A percentile compares a stretch with the other conserved stretches of the same genome.
Conservation (phyloP, 2,888 invertebrate genomes). For the Theristus sp. region DNA sequence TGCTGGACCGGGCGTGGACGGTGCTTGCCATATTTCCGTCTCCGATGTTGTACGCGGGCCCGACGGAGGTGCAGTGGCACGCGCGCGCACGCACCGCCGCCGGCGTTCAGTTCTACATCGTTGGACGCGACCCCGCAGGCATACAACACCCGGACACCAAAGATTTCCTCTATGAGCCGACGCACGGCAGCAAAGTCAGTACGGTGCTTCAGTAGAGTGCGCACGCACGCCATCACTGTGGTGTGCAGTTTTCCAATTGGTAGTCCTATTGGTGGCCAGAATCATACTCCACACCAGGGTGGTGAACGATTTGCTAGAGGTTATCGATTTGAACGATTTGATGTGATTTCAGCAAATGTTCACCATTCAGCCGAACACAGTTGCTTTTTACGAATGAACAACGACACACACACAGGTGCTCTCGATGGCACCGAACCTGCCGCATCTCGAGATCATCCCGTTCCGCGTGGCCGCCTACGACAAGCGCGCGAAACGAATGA, state of each 20-base stretch:
- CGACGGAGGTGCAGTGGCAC: constrained; percentile 95
- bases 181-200: constrained; percentile 59
- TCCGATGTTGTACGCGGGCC: constrained; percentile 99
- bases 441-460: constrained; percentile 79
- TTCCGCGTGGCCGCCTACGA: constrained; percentile 97
- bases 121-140: constrained; percentile 94
- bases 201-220: too few relatives aligned
- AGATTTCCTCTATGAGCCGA: constrained; percentile 72
- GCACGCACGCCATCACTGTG: too few relatives aligned
- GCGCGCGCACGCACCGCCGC: constrained; percentile 82
- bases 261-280: too few relatives aligned
- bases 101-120: constrained; percentile 94
- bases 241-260: too few relatives aligned
- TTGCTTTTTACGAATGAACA: constrained; percentile 93
- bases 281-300: too few relatives aligned
- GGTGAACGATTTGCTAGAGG: too few relatives aligned
- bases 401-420: constrained; percentile 69
- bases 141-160: constrained; percentile 70
- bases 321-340: too few relatives aligned
- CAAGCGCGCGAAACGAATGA: constrained; percentile 41
- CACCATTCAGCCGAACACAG: constrained; percentile 87
- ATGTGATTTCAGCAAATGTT: too few relatives aligned
- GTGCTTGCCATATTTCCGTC: constrained; percentile 93
- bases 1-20: constrained; percentile 58
- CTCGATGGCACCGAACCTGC: constrained; percentile 78